These are phyloP conservation scores for Malthinus flaveolus DNA, from an alignment of 2,888 invertebrate genomes.

Conservation along the genomic window DNA sequence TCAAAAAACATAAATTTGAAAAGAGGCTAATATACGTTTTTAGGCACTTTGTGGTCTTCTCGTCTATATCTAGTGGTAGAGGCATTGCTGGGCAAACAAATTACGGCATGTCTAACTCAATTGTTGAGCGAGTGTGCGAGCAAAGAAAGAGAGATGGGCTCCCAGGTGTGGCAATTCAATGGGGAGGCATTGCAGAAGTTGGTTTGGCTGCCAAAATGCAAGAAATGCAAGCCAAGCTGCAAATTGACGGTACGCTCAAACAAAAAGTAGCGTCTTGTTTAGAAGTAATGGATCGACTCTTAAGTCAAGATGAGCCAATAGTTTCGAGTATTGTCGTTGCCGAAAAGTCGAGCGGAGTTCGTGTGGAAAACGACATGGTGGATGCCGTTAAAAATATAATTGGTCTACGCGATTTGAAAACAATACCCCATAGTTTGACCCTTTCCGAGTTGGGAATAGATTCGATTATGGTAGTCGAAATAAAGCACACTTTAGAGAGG, in stretches of 20 bases:
- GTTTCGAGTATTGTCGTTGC: slow-evolving; percentile 87
- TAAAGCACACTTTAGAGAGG: slow-evolving; percentile 88
- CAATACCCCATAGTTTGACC: slow-evolving; percentile 69
- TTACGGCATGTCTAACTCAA: slow-evolving; percentile 88
- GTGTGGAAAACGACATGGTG: slow-evolving; percentile 68
- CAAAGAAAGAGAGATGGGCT: slow-evolving; percentile 68
- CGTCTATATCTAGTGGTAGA: slow-evolving; percentile 88
- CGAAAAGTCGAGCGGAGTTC: slow-evolving; percentile 69
- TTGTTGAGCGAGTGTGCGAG: slow-evolving; percentile 88
- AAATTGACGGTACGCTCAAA: slow-evolving; percentile 66
- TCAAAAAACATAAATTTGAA: too few species aligned
- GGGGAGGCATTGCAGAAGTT: slow-evolving; percentile 92
- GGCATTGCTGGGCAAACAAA: slow-evolving; percentile 92
- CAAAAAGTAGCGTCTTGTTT: slow-evolving; percentile 69
- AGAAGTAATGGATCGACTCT: slow-evolving; percentile 66
- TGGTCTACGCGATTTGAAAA: slow-evolving; percentile 68
- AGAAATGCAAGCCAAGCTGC: slow-evolving; percentile 32
- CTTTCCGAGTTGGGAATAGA: slow-evolving; percentile 95
- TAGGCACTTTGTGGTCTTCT: slow-evolving; percentile 86
- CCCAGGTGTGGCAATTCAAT: slow-evolving; percentile 84
- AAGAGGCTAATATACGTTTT: background rate
- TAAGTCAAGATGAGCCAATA: slow-evolving; percentile 67
- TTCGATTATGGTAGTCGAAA: slow-evolving; percentile 96
- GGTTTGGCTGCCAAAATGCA: slow-evolving; percentile 65
- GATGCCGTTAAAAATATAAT: slow-evolving; percentile 70